phyloP scores from a whole-genome alignment of 2,113 vertebrate genomes.

The Plecotus auritus region DNA sequence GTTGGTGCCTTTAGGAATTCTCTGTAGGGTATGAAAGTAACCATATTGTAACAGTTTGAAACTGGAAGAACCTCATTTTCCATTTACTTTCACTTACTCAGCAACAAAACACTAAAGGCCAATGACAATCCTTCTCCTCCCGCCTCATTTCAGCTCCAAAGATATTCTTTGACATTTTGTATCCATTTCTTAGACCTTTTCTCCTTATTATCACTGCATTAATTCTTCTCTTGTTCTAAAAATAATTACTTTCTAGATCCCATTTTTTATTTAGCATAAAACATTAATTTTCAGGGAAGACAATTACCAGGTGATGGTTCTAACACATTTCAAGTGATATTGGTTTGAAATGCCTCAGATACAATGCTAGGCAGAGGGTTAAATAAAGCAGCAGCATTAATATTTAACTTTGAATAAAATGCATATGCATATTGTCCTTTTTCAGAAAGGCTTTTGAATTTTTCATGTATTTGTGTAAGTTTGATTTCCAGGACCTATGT shows the following conservation, averaged over 20 bases:
- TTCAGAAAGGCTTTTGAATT: background rate
- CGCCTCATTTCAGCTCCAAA: background rate
- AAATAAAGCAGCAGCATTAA: background rate
- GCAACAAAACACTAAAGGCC: constrained; percentile 51
- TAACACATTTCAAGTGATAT: background rate
- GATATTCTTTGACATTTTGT: background rate
- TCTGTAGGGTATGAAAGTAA: constrained; percentile 70
- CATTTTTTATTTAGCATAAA: background rate
- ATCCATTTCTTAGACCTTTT: background rate
- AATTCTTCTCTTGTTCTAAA: background rate
- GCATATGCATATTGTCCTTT: background rate
- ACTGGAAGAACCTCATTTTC: constrained; percentile 72
- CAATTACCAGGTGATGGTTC: background rate
- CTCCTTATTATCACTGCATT: background rate
- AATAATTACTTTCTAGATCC: background rate
- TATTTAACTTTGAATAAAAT: background rate
- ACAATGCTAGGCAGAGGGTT: background rate
- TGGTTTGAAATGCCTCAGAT: background rate
- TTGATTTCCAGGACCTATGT: background rate
- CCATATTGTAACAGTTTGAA: constrained; percentile 77
- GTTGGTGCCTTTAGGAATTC: constrained; percentile 64
- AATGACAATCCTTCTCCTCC: constrained; percentile 8
- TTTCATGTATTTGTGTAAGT: background rate
- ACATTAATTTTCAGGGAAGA: background rate
- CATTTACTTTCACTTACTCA: constrained; percentile 71